Base-by-base conservation (phyloP, 2,797 vertebrate species). In the Halcyon smyrnensis region DNA sequence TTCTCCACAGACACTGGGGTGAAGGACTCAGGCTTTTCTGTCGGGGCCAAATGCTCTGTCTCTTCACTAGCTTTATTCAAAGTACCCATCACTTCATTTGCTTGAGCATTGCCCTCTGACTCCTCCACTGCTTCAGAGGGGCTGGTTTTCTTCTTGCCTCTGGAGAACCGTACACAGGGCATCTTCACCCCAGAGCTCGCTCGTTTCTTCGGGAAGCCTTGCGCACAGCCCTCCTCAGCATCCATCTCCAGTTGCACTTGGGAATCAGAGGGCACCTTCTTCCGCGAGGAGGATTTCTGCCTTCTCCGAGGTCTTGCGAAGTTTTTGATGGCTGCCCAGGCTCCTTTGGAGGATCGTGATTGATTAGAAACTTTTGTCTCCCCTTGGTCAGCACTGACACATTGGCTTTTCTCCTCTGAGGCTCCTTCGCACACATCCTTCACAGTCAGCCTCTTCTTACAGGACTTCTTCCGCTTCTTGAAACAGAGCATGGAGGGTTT, bases 401-500 rank as follows among this genome's bases (percentile, higher is more conserved):
- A 7, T 4, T 91, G 96, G 73, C 85, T 95, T 69, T 89, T 94
- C 86, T 93, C 87, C 60, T 92, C 94, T 0, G n/a, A 68, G 56
- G 76, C 92, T 77, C 80, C 87, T 74, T 95, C 84, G 0, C 95
- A 27, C 0, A 9, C 77, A 14, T 94, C 95, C 60, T 86, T 93
- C 37, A 5, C 1, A 1, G 67, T 7, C 77, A 79, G 67, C 19
- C 43, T 77, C 71, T 97, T 96, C 87, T 87, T 96, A 81, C 65
- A 87, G 53, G 95, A 25, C 89, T 98, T 98, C 92, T 96, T 98
- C 64, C 97, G 96, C 96, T 97, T 98, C 87, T 98, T 98, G 81
- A 98, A 97, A 76, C 99, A 99, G n/a, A 98, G 96, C 70, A 96
- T 93, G 12, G 98, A 93, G 34, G 97, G 96, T 60, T 97, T 98